Evolutionary conservation across 2,797 vertebrate species (phyloP).

Genomic region (Urosaurus nigricauda): DNA sequence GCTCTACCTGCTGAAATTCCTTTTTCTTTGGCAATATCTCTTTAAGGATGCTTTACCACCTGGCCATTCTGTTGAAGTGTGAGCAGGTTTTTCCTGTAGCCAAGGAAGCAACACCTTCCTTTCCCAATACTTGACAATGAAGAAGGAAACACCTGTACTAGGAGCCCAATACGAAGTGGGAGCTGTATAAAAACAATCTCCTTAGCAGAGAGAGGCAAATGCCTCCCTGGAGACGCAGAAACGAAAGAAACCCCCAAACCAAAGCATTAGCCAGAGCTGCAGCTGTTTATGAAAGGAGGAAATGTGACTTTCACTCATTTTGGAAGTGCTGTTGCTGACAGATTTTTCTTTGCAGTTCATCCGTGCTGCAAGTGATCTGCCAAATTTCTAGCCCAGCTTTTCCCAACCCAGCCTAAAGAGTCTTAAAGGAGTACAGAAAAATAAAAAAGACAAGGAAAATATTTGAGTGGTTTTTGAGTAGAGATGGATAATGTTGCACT

Average conservation of each 20-base stretch:
- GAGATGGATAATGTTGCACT: not conserved
- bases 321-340: not conserved
- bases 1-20: not conserved
- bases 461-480: not conserved
- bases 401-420: not conserved
- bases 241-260: constrained; percentile 23
- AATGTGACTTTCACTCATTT: not conserved
- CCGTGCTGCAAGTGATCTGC: constrained; percentile 16
- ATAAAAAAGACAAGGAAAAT: not conserved
- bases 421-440: not conserved
- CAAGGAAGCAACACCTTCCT: not conserved
- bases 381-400: constrained; percentile 10
- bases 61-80: no score
- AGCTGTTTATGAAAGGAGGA: constrained; percentile 36
- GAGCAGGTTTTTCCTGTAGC: not conserved
- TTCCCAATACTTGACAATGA: not conserved
- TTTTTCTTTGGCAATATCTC: not conserved
- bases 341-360: constrained; percentile 26
- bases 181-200: constrained; percentile 8
- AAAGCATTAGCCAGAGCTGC: constrained; percentile 16
- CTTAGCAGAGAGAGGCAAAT: constrained; percentile 17
- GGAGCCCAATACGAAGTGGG: not conserved
- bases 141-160: not conserved
- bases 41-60: not conserved
- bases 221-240: constrained; percentile 25